These are phyloP conservation scores for Rhopalosiphum maidis DNA, from an alignment of 1,140 invertebrate genomes.

Conservation along the genomic window DNA sequence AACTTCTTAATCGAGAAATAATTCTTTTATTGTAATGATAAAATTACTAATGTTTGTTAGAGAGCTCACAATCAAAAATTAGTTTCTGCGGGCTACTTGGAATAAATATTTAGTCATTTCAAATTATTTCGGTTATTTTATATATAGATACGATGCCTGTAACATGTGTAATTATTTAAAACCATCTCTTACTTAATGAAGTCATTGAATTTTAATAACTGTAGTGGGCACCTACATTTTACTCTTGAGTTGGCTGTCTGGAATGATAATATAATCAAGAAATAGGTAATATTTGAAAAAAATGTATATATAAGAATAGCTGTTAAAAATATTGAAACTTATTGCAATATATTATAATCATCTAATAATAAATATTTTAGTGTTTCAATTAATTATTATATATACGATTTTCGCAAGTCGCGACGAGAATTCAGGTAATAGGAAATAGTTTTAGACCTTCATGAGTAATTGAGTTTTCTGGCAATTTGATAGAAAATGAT, in stretches of 20 bases:
- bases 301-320: too few species aligned
- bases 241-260: too few species aligned
- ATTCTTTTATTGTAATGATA: not conserved
- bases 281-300: not conserved
- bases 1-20: not conserved
- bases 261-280: not conserved
- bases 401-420: constrained; percentile 23
- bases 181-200: not conserved
- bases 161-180: not conserved
- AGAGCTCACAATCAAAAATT: not conserved
- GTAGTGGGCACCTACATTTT: too few species aligned
- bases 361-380: not conserved
- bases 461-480: constrained; percentile 20
- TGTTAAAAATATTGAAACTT: not conserved
- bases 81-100: not conserved
- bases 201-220: not conserved
- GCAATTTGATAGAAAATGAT: constrained; percentile 41
- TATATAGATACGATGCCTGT: not conserved
- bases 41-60: not conserved
- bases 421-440: not conserved
- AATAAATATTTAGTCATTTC: not conserved
- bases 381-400: not conserved
- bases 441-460: constrained; percentile 9
- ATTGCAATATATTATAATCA: not conserved
- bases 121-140: not conserved